Evolutionary conservation across 37 sponge, comb jelly and placozoan genomes (phyloP), one percentile per base, ranked within the genome.

Genomic region (Dysidea cf. avara): DNA sequence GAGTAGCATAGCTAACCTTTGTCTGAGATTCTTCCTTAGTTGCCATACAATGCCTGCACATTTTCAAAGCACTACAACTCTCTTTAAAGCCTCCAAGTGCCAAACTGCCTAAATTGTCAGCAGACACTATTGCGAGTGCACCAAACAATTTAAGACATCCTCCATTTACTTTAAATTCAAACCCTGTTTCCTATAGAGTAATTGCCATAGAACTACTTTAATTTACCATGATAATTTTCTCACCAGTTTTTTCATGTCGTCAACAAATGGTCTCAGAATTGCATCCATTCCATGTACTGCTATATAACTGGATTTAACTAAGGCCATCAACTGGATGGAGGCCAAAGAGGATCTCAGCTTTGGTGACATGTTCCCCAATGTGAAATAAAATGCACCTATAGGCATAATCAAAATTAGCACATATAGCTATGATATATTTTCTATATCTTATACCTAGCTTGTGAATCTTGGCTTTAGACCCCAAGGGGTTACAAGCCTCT

Each of bases 51-150:
- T 80, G 72, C 39, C 81, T 30, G 49, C 81, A 80, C 20, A 40
- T 34, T 61, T 71, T 28, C 17, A 48, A 29, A n/a, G 81, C 81
- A 54, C 60, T 64, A 29, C 64, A 59, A 39, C 81, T 59, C 56
- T 80, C 81, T 66, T 80, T 80, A 37, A 80, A 80, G 9, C 81
- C 72, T 20, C 81, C 81, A 22, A 80, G 50, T 38, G 72, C 72
- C 60, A 30, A 25, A 31, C 54, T 71, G 17, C 49, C 80, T 9
- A 56, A 69, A 36, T 79, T 79, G 62, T 79, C 80, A 69, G 80
- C 80, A 39, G 80, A 79, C 7, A 68, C 60, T 17, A 69, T 37
- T 38, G 70, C 69, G 12, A 79, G 18, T 46, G 80, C 59, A 17
- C 80, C 69, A 79, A 56, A 51, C 35, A 69, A 48, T 12, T 13